Evolutionary conservation across 2,797 vertebrate species (phyloP).

Genomic region (Artibeus lituratus): DNA sequence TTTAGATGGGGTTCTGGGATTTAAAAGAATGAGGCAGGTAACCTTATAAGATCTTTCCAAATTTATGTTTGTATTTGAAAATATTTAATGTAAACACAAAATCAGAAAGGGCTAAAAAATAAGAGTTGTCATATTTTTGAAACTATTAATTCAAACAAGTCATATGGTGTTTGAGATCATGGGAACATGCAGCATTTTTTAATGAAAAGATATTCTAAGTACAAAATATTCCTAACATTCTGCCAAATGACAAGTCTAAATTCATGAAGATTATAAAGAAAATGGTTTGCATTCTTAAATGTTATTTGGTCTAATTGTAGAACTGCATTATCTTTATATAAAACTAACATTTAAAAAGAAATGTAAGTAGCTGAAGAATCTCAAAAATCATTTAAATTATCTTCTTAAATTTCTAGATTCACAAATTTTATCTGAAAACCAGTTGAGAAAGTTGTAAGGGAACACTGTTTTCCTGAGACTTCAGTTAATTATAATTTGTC

Average conservation of each 20-base stretch:
- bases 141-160: neutral
- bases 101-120: neutral
- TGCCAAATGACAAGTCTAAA: neutral
- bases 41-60: neutral
- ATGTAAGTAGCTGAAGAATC: neutral
- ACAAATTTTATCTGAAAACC: neutral
- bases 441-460: neutral
- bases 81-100: neutral
- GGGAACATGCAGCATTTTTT: neutral
- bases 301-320: constrained; percentile 26
- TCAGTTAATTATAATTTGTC: constrained; percentile 6
- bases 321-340: neutral
- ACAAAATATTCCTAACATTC: neutral
- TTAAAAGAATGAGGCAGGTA: neutral
- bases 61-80: neutral
- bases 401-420: neutral
- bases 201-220: neutral
- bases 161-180: neutral
- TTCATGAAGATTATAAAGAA: neutral
- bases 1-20: neutral
- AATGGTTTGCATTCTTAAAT: neutral
- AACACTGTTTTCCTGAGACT: neutral
- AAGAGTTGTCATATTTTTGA: neutral
- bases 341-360: constrained; percentile 14
- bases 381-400: constrained; percentile 1